phyloP scores from a whole-genome alignment of 2,888 invertebrate species.

The Myopa tessellatipennis region DNA sequence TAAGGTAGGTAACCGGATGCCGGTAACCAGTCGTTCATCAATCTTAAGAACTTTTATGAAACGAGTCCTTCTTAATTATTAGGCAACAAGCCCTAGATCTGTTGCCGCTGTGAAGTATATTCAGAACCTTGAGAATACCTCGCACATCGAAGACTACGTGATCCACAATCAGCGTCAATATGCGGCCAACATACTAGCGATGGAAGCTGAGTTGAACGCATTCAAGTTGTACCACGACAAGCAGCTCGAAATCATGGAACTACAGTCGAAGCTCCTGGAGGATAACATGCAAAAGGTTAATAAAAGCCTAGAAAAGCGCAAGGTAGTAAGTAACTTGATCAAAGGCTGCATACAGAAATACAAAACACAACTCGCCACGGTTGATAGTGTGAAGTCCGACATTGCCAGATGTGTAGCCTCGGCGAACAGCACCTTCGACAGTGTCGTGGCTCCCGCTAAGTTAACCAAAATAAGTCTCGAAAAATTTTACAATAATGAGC shows the following conservation, averaged over 20 bases:
- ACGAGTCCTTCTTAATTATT: too few species aligned
- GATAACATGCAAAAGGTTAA: conserved; percentile 36
- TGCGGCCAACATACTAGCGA: conserved; percentile 39
- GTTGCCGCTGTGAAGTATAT: too few species aligned
- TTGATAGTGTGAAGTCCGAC: conserved; percentile 23
- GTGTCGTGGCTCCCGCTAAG: neutral
- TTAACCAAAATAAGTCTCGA: conserved; percentile 34
- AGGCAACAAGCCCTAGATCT: too few species aligned
- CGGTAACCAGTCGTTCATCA: too few species aligned
- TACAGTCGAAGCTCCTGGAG: conserved; percentile 34
- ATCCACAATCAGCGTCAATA: conserved; percentile 45
- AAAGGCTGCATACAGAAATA: conserved; percentile 48
- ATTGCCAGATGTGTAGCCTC: conserved; percentile 39
- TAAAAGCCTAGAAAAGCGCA: conserved; percentile 44
- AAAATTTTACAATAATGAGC: conserved; percentile 42
- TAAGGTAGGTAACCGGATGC: neutral
- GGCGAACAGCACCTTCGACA: conserved; percentile 33
- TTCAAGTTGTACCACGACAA: conserved; percentile 28
- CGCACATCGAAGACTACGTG: conserved; percentile 43
- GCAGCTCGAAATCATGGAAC: conserved; percentile 34
- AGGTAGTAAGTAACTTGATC: conserved; percentile 38
- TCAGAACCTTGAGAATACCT: conserved; percentile 5
- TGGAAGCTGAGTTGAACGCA: conserved; percentile 36
- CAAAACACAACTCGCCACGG: conserved; percentile 41
- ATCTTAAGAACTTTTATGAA: too few species aligned